Conservation (phyloP, 2,113 vertebrate genomes). For the Chlorodrepanis virens region DNA sequence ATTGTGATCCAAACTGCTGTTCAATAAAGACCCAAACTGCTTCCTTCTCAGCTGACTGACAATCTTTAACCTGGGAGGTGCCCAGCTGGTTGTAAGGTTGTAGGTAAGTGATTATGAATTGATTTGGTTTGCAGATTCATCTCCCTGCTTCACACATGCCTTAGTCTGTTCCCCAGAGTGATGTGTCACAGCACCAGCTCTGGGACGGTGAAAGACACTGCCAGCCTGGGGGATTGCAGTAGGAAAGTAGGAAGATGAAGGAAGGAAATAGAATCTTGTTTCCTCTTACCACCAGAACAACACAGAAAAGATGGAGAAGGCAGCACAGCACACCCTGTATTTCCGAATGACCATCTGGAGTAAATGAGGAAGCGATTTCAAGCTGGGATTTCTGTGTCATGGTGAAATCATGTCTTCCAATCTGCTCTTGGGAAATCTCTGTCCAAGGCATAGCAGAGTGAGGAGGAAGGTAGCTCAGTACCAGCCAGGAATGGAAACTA, state of each 20-base stretch:
- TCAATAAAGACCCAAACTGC: neutral
- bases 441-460: fast-evolving
- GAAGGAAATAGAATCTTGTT: neutral
- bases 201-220: neutral
- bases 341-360: neutral
- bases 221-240: neutral
- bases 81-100: neutral
- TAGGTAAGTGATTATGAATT: neutral
- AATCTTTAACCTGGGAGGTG: neutral
- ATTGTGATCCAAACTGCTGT: neutral
- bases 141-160: neutral
- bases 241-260: neutral
- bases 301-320: neutral
- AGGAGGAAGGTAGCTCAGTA: neutral
- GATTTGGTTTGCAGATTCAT: neutral
- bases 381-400: neutral
- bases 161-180: neutral
- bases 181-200: neutral
- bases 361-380: neutral
- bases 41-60: neutral
- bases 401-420: neutral
- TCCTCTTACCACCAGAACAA: neutral
- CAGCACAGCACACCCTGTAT: neutral
- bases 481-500: neutral
- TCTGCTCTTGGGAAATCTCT: neutral